These are phyloP conservation scores for Erannis defoliaria DNA, from an alignment of 2,888 invertebrate species.

Conservation along the genomic window DNA sequence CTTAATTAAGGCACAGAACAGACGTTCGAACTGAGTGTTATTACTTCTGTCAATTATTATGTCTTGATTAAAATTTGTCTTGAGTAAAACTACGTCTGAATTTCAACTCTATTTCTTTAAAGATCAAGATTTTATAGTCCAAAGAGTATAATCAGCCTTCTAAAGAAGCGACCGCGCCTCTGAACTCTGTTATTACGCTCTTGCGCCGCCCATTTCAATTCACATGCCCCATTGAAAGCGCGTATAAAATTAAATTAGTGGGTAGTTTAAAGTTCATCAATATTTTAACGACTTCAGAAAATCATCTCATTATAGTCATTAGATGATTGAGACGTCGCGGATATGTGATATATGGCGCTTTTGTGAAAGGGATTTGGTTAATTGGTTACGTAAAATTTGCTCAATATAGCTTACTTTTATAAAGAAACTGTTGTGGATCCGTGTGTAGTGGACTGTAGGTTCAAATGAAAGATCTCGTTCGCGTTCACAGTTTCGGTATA, in stretches of 20 bases:
- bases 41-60: slow-evolving; percentile 11
- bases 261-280: slow-evolving; percentile 61
- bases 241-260: slow-evolving; percentile 64
- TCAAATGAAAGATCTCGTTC: too few relatives aligned
- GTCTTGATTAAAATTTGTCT: slow-evolving; percentile 10
- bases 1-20: not conserved
- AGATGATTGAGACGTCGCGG: slow-evolving; percentile 43
- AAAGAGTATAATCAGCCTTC: slow-evolving; percentile 57
- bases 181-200: slow-evolving; percentile 56
- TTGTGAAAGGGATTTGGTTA: slow-evolving; percentile 16
- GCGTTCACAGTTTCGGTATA: too few relatives aligned
- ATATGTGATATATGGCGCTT: slow-evolving; percentile 37
- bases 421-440: too few relatives aligned
- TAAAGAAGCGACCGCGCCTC: slow-evolving; percentile 56
- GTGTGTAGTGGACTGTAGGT: too few relatives aligned
- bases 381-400: slow-evolving; percentile 11
- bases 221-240: slow-evolving; percentile 47
- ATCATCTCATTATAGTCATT: slow-evolving; percentile 44
- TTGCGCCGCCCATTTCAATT: slow-evolving; percentile 61
- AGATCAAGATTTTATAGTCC: slow-evolving; percentile 10
- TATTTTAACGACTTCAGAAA: slow-evolving; percentile 53
- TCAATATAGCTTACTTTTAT: not conserved
- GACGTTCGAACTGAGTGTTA: not conserved
- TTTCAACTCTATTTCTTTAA: slow-evolving; percentile 22
- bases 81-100: slow-evolving; percentile 29